Evolutionary conservation across 2,797 vertebrate species (phyloP).

Genomic region (Staurois parvus): DNA sequence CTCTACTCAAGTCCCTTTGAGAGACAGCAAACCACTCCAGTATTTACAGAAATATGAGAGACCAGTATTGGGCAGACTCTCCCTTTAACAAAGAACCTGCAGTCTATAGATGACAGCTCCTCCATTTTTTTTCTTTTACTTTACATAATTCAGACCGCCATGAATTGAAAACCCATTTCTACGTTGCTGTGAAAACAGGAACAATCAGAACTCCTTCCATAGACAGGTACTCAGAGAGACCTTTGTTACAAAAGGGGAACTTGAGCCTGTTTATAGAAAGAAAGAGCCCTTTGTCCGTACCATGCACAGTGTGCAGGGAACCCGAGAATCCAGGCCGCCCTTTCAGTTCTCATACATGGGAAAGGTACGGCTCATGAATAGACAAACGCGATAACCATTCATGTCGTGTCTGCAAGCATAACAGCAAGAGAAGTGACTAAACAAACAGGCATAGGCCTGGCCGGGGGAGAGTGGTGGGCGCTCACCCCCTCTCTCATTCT

Average conservation of each 20-base stretch:
- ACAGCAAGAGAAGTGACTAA: neutral
- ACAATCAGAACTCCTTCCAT: too few relatives aligned
- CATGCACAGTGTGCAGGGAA: neutral
- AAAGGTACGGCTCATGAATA: conserved; percentile 28
- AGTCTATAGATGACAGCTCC: too few relatives aligned
- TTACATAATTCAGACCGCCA: too few relatives aligned
- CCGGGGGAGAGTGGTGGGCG: neutral
- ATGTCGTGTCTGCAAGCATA: conserved; percentile 26
- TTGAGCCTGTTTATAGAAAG: neutral
- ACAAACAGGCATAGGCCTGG: conserved; percentile 20
- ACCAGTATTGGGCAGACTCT: too few relatives aligned
- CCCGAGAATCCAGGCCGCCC: neutral
- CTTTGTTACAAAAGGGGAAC: conserved; percentile 18
- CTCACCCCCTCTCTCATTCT: neutral
- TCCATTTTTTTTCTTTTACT: too few relatives aligned
- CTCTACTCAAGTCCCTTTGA: too few relatives aligned
- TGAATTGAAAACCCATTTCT: too few relatives aligned
- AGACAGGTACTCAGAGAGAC: conserved; percentile 26
- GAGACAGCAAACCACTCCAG: too few relatives aligned
- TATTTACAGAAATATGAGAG: too few relatives aligned
- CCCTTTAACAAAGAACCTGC: too few relatives aligned
- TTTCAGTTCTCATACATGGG: conserved; percentile 25
- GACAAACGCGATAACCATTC: conserved; percentile 19
- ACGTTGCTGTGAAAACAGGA: neutral
- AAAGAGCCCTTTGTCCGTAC: conserved; percentile 17